Conservation (phyloP, 2,888 invertebrate species). For the Rhimphoctona megacephalus region DNA sequence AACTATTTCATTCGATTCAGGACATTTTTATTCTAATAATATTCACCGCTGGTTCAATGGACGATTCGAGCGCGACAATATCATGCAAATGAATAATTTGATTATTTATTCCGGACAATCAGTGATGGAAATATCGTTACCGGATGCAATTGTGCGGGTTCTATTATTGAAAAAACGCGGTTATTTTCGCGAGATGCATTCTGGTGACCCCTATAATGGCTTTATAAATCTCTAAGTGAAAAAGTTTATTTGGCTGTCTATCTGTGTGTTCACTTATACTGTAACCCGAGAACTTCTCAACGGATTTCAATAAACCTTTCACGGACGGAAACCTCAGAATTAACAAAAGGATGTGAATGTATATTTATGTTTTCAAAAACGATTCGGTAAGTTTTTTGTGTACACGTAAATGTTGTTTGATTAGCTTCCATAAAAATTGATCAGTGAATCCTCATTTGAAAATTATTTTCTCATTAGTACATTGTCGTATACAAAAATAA, state of each 20-base stretch:
- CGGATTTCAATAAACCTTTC: background rate
- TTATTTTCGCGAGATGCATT: background rate
- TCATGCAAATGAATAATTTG: constrained; percentile 5
- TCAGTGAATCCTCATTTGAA: background rate
- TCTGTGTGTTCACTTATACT: background rate
- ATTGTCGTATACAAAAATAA: background rate
- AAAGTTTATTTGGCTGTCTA: background rate
- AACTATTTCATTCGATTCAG: background rate
- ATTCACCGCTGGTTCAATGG: background rate
- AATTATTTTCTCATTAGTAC: background rate
- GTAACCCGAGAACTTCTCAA: background rate
- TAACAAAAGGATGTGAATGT: too few species aligned
- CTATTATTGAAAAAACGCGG: background rate
- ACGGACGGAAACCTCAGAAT: background rate
- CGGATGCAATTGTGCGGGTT: background rate
- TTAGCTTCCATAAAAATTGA: background rate
- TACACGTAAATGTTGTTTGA: too few species aligned
- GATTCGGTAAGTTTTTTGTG: too few species aligned
- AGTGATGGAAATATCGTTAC: background rate
- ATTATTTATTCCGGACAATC: background rate
- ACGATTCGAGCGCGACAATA: background rate
- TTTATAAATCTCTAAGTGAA: background rate
- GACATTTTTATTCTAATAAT: constrained; percentile 4
- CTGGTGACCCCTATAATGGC: background rate
- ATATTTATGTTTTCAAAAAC: too few species aligned